phyloP scores from a whole-genome alignment of 2,113 vertebrate genomes.

The Muntiacus muntjak region DNA sequence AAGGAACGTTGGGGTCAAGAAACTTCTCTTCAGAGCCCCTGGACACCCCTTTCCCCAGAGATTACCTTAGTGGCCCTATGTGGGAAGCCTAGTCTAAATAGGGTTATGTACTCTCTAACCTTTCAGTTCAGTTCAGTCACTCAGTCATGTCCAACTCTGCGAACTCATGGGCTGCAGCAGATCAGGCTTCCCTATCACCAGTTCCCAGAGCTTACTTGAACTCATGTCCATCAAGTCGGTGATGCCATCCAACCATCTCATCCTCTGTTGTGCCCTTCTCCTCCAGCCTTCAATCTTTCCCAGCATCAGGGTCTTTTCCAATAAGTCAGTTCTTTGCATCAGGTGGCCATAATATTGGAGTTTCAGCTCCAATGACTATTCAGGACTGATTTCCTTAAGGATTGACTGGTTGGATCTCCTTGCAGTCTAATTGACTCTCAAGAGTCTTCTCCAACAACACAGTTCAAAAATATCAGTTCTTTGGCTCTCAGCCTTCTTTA shows the following conservation, averaged over 20 bases:
- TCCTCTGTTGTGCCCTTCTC: neutral
- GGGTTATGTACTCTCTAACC: neutral
- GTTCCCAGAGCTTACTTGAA: neutral
- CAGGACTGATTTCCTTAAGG: neutral
- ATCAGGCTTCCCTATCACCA: neutral
- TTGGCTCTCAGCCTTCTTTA: neutral
- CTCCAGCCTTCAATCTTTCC: neutral
- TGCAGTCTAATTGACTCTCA: neutral
- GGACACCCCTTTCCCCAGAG: neutral
- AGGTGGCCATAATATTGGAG: neutral
- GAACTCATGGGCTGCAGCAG: neutral
- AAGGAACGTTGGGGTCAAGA: neutral
- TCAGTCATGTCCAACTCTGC: neutral
- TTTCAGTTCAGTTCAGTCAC: neutral
- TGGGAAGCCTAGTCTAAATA: neutral
- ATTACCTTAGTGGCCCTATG: neutral
- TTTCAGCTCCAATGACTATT: neutral
- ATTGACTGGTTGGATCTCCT: neutral
- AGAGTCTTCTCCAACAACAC: neutral
- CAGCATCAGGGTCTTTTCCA: neutral
- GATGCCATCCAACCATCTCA: neutral
- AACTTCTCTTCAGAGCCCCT: neutral
- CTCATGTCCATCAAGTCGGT: neutral
- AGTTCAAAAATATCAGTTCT: neutral
- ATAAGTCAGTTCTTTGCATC: neutral